These are phyloP conservation scores for Agapornis canus DNA, from an alignment of 2,797 vertebrate genomes.

Conservation along the genomic window DNA sequence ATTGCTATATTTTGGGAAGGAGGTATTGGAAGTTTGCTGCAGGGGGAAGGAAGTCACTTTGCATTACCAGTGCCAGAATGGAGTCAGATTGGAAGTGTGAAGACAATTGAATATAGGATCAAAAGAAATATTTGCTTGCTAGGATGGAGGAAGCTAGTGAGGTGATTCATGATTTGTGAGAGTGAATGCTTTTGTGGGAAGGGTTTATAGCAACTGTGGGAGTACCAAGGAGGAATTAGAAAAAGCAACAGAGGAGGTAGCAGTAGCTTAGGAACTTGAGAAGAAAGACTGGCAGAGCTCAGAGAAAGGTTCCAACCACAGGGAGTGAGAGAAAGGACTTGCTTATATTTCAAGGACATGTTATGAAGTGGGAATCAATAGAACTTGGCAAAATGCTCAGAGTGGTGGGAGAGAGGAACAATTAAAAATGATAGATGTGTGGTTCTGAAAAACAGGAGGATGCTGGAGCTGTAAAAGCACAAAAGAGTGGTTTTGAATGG, in stretches of 20 bases:
- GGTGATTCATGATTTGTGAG: background rate
- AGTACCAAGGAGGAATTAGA: background rate
- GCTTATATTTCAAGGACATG: background rate
- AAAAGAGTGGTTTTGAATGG: background rate
- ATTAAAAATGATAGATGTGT: background rate
- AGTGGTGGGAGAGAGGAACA: constrained; percentile 21
- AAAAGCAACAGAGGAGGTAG: background rate
- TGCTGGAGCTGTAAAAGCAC: background rate
- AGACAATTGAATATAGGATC: background rate
- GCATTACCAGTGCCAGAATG: background rate
- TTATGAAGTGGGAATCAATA: background rate
- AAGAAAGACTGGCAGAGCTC: background rate
- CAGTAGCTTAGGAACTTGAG: background rate
- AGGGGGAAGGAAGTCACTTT: background rate
- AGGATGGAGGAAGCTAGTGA: background rate
- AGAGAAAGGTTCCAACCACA: background rate
- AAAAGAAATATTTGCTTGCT: background rate
- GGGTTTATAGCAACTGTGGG: background rate
- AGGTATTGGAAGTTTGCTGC: background rate
- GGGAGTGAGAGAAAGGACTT: background rate
- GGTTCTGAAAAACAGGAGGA: background rate
- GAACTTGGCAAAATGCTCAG: background rate
- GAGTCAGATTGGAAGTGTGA: background rate
- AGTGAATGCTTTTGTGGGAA: background rate
- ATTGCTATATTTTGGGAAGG: background rate